Evolutionary conservation across 2,113 vertebrate genomes (phyloP), one percentile per base, ranked within the genome.

Genomic region (Galemys pyrenaicus): DNA sequence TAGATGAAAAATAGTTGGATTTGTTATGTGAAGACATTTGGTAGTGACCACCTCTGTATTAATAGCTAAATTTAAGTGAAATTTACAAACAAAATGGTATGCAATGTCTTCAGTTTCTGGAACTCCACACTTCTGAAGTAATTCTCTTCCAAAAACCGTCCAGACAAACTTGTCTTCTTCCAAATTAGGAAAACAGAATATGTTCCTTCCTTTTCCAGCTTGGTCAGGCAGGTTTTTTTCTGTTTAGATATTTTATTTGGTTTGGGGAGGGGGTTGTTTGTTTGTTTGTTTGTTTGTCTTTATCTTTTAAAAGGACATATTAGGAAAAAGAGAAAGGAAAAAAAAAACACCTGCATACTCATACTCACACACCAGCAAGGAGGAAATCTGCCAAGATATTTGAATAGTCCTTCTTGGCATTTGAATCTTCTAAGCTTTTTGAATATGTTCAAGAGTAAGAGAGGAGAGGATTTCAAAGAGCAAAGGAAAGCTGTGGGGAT

Each of bases 51-150:
- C 39, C 89, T 89, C 91, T 92, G 20, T 51, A n/a, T 86, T 64
- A 83, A 87, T 77, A 86, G 79, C 51, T 46, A 51, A 46, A 74
- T 94, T 87, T 94, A 39, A 87, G 87, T 82, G 79, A 93, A 75
- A 77, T 62, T 32, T 39, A 79, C 39, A 65, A 70, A 84, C 9
- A 22, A 95, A 82, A 89, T 83, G 46, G 71, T 71, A 94, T 3
- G 32, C 32, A 56, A 7, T 22, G 20, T 89, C 10, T 83, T 82
- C 62, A 51, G 5, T 94, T 92, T 85, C 51, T 46, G n/a, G 67
- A 89, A 58, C 11, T 70, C n/a, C 28, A 13, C 1, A 44, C 32
- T 87, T 95, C 88, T 86, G 67, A 93, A 88, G 46, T 41, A 46
- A 84, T 89, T 87, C n/a, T 37, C 46, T 96, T 74, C 86, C 91